phyloP scores from a whole-genome alignment of 2,113 vertebrate species.

The Cinclus cinclus region DNA sequence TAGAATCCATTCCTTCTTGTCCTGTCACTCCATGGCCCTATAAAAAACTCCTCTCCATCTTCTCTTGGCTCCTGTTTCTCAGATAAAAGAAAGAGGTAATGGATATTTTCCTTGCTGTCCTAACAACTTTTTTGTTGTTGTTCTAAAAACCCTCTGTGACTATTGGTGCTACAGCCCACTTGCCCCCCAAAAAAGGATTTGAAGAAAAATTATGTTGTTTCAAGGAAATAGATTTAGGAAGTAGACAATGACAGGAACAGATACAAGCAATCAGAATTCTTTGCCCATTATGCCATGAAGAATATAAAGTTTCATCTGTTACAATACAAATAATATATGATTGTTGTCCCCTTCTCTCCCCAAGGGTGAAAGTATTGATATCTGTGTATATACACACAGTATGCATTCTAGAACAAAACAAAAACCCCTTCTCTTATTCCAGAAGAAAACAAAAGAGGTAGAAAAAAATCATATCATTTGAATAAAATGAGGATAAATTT shows the following conservation, averaged over 20 bases:
- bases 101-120: neutral
- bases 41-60: neutral
- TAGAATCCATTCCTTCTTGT: neutral
- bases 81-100: neutral
- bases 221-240: neutral
- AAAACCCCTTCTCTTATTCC: neutral
- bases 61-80: neutral
- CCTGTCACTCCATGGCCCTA: neutral
- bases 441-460: neutral
- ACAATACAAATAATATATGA: neutral
- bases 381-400: neutral
- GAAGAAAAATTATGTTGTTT: neutral
- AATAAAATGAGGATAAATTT: neutral
- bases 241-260: too few relatives aligned
- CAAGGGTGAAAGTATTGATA: neutral
- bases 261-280: neutral
- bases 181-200: rapidly evolving
- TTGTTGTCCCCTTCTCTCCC: neutral
- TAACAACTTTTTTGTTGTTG: neutral
- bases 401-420: neutral
- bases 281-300: neutral
- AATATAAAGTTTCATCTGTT: neutral
- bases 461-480: neutral
- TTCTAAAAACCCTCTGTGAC: rapidly evolving
- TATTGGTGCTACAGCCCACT: neutral